These are phyloP conservation scores for Aleiodes leptofemur DNA, from an alignment of 2,888 invertebrate species.

Conservation along the genomic window DNA sequence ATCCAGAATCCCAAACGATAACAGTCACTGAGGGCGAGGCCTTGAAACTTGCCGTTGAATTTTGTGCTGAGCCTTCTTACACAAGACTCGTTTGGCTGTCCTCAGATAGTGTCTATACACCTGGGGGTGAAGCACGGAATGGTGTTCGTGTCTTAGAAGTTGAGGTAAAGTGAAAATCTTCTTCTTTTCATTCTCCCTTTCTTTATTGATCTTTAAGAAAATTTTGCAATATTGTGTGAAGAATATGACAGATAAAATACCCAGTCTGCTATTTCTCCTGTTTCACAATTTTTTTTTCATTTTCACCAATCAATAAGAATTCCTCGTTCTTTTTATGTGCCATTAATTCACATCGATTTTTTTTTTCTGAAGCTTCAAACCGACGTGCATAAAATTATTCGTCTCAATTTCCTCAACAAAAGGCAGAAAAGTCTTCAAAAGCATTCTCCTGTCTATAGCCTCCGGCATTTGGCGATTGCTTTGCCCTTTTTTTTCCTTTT, in stretches of 20 bases:
- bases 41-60: slow-evolving; percentile 83
- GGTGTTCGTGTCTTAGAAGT: slow-evolving; percentile 69
- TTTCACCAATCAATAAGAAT: slow-evolving; percentile 12
- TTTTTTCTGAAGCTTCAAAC: slow-evolving; percentile 2
- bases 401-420: slow-evolving; percentile 16
- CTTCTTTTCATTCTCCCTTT: neutral
- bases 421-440: slow-evolving; percentile 26
- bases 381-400: slow-evolving; percentile 11
- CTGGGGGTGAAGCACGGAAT: slow-evolving; percentile 76
- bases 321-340: slow-evolving; percentile 7
- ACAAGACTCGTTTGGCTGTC: slow-evolving; percentile 81
- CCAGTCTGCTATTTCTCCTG: no score
- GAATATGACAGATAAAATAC: no score
- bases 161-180: slow-evolving; percentile 61
- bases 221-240: no score
- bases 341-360: slow-evolving; percentile 29
- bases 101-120: slow-evolving; percentile 77
- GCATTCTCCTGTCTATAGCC: slow-evolving; percentile 27
- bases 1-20: slow-evolving; percentile 81
- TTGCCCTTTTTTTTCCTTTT: neutral
- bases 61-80: slow-evolving; percentile 86
- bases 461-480: slow-evolving; percentile 32
- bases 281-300: no score
- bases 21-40: slow-evolving; percentile 83
- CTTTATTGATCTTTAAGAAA: neutral